Percentiles rank a stretch among this genome's conserved stretches.
phyloP scores from a whole-genome alignment of 2,888 invertebrate genomes.

The Cacoxenus indagator region DNA sequence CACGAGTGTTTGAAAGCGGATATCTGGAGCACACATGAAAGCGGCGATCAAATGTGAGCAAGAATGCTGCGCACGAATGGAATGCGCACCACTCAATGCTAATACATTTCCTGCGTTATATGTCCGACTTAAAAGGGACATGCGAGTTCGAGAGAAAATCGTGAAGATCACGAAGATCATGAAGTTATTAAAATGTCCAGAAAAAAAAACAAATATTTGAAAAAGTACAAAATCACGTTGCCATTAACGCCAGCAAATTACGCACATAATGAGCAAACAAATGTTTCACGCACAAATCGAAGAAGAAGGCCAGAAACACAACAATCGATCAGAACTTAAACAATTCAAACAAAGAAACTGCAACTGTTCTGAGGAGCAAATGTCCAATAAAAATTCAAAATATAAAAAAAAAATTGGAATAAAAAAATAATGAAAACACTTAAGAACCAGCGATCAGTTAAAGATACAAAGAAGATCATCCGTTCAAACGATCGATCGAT shows the following conservation, averaged over 20 bases:
- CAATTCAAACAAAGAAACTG: conserved; percentile 13
- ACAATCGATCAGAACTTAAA: conserved; percentile 2
- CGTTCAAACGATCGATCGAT: background rate
- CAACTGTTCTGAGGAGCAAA: conserved; percentile 13
- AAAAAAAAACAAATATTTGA: background rate
- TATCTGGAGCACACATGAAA: background rate
- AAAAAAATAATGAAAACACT: conserved; percentile 13
- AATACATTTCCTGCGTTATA: conserved; percentile 9
- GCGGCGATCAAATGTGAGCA: too few relatives aligned
- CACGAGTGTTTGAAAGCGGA: background rate
- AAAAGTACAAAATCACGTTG: conserved; percentile 26
- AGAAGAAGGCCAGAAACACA: conserved; percentile 2
- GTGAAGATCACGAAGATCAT: background rate
- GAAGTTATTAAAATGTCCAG: background rate
- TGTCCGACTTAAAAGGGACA: background rate
- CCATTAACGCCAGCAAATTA: conserved; percentile 48
- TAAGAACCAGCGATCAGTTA: background rate
- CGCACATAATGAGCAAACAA: conserved; percentile 29
- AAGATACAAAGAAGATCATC: background rate
- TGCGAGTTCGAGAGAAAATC: background rate
- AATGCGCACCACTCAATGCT: background rate
- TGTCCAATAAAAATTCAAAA: background rate
- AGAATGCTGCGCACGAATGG: conserved; percentile 3
- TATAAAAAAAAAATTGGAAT: conserved; percentile 28
- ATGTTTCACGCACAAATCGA: conserved; percentile 8